Evolutionary conservation across 2,888 invertebrate species (phyloP), one percentile per base, ranked within the genome.

Genomic region (Coecobrya sp.): DNA sequence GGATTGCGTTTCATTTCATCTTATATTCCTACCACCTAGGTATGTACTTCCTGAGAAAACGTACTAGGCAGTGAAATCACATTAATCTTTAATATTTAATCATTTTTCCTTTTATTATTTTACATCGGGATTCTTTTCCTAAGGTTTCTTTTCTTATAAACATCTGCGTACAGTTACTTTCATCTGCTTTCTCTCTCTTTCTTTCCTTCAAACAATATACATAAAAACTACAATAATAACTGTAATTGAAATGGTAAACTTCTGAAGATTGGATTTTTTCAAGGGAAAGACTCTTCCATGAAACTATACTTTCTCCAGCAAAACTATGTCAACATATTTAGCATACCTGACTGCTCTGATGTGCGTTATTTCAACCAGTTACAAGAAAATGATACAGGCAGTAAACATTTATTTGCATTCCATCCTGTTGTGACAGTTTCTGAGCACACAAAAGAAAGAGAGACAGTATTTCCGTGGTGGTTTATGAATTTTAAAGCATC

Each of bases 71-170:
- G 19, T 27, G 27, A 27, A 19, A 25, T n/a, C 36, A n/a, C 42
- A 70, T 73, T 45, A 73, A 73, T 73, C 73, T 42, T 73, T 73
- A 73, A 45, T 73, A 42, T 45, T 45, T 73, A 73, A 73, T 27
- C 42, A 45, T 73, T 45, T 36, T 45, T 45, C 45, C 22, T 22
- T 73, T 73, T 22, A 73, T 45, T 73, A 42, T 45, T 45, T 70
- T 70, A 36, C 70, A 13, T 70, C 36, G 10, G 3, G 22, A 70
- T 70, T 70, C 8, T 59, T 5, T 65, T 0, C 27, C 11, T 27
- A 27, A 65, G 7, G 25, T 65, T 65, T 27, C 27, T 65, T 16
- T 70, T 25, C 27, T 65, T 65, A 27, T 19, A 59, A 59, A 59
- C 5, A n/a, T 59, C 59, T 11, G 59, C 19, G 8, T 52, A 59